Base-by-base conservation (phyloP, 2,888 invertebrate genomes). In the Teinopalpus imperialis region DNA sequence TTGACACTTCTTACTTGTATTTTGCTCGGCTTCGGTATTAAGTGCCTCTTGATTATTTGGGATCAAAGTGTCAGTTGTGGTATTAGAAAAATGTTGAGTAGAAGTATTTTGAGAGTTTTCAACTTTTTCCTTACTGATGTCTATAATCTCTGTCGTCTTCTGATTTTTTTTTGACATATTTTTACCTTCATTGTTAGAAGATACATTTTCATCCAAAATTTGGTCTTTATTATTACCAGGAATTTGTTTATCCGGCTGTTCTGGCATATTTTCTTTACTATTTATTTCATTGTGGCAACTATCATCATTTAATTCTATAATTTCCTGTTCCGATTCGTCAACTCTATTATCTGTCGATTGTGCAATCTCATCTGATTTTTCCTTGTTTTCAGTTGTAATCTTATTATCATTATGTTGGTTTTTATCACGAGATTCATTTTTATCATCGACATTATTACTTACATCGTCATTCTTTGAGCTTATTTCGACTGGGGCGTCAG, bases 21-120 rank as follows among this genome's bases (percentile, higher is more conserved):
- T 43, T 26, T 34, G 14, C n/a, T 10, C 12, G 9, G 14, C 24
- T 21, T 51, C 50, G 23, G 51, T 54, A 32, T 62, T 56, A 5
- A 81, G 56, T 23, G 59, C 80, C 64, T 88, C 87, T 56, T 79
- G 87, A 54, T 88, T 88, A 52, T 80, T 82, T 10, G 87, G 87
- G 23, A 87, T 62, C 13, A 70, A 56, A 8, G 76, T 66, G 52
- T 85, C 86, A 36, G 66, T 55, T 18, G 69, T 70, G 2, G 54
- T 63, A 49, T 56, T 72, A 3, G 72, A 66, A 32, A 46, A 52
- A 43, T 61, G 68, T 52, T 68, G 52, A 18, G 47, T 52, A 30
- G 21, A 32, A 51, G 55, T 37, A 6, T 23, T 43, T 8, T 40
- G 30, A 7, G 31, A 31, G 12, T 26, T 36, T 26, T 26, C 13